These are phyloP conservation scores for Diaperis boleti DNA, from an alignment of 2,888 invertebrate genomes.

Conservation along the genomic window DNA sequence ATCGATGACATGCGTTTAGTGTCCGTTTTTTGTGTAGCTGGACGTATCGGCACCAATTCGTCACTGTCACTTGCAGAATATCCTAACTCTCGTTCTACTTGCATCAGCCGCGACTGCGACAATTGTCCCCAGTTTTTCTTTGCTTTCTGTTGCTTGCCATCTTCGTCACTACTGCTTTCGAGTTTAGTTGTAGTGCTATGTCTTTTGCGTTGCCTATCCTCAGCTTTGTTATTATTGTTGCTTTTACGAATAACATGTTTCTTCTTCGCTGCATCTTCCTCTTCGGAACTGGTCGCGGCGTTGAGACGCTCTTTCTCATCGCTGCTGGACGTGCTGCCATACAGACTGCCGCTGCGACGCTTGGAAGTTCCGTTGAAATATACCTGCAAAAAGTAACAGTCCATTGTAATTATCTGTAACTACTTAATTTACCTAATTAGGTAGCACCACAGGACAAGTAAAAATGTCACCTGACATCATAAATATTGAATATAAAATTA, in stretches of 20 bases:
- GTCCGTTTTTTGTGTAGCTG: slow-evolving; percentile 63
- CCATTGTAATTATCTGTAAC: too few species aligned
- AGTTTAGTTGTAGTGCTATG: slow-evolving; percentile 62
- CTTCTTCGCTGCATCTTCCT: slow-evolving; percentile 69
- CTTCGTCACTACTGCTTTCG: slow-evolving; percentile 76
- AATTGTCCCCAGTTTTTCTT: slow-evolving; percentile 65
- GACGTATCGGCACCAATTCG: slow-evolving; percentile 76
- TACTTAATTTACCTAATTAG: too few species aligned
- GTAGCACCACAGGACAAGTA: too few species aligned
- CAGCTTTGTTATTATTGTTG: slow-evolving; percentile 54
- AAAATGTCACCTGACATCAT: too few species aligned
- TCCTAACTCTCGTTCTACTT: slow-evolving; percentile 81
- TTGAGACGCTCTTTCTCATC: slow-evolving; percentile 63
- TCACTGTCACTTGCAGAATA: slow-evolving; percentile 83
- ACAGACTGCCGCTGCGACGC: slow-evolving; percentile 74
- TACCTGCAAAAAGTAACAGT: too few species aligned
- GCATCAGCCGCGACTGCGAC: slow-evolving; percentile 73
- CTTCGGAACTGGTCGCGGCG: slow-evolving; percentile 65
- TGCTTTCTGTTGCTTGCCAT: slow-evolving; percentile 63
- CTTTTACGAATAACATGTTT: slow-evolving; percentile 51
- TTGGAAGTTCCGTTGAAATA: slow-evolving; percentile 81
- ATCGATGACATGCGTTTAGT: slow-evolving; percentile 75
- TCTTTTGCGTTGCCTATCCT: slow-evolving; percentile 59
- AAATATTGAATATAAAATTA: too few species aligned
- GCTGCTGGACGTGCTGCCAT: slow-evolving; percentile 73